Evolutionary conservation across 2,113 vertebrate species (phyloP).

Genomic region (Gymnorhina tibicen): DNA sequence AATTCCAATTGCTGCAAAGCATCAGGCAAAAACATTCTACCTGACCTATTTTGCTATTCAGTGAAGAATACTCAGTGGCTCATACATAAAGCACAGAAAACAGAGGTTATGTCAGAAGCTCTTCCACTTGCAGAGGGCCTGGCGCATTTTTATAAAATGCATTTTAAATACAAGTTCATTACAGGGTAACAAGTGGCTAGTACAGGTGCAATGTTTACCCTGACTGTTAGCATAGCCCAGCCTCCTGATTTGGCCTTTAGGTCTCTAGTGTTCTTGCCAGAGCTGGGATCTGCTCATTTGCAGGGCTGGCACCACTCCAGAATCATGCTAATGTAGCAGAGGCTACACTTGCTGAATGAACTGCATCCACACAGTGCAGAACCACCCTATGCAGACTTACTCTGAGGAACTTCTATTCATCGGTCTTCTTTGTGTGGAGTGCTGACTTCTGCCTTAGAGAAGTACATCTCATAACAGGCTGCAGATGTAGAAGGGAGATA

Average conservation of each 20-base stretch:
- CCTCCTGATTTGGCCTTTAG: not conserved
- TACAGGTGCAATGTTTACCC: not conserved
- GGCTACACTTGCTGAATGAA: not conserved
- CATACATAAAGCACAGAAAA: constrained; percentile 20
- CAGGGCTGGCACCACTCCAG: not conserved
- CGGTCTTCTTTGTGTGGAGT: not conserved
- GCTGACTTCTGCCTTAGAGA: not conserved
- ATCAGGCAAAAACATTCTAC: constrained; percentile 57
- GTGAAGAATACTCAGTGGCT: constrained; percentile 47
- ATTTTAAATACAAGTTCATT: not conserved
- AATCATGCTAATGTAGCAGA: not conserved
- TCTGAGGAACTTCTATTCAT: not conserved
- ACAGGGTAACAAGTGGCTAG: constrained; percentile 3
- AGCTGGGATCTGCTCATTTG: not conserved
- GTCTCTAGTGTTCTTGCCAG: not conserved
- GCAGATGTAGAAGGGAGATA: not conserved
- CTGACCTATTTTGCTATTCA: constrained; percentile 29
- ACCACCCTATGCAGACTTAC: not conserved
- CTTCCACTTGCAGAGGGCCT: constrained; percentile 23
- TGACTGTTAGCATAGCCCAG: constrained; percentile 13
- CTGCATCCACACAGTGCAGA: not conserved
- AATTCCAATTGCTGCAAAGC: constrained; percentile 49
- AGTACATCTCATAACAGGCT: not conserved
- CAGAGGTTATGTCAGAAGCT: constrained; percentile 28
- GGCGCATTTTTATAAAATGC: not conserved